Base-by-base conservation (phyloP, 2,888 invertebrate species). In the Arrhopalites spinosus region DNA sequence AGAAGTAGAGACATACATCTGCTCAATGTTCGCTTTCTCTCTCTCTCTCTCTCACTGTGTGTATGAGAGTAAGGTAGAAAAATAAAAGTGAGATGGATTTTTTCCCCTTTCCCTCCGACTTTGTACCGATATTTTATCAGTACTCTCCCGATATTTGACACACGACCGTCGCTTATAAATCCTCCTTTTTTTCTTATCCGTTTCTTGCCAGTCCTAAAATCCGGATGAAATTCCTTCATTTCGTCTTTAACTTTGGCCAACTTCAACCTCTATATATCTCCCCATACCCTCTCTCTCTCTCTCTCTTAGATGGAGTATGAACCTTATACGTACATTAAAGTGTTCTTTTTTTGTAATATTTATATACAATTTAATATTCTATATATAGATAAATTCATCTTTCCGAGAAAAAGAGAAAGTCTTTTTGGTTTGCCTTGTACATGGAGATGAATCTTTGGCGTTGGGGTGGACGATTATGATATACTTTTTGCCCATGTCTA, bases 41-140 rank as follows among this genome's bases (percentile, higher is more conserved):
- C n/a, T n/a, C n/a, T n/a, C n/a, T n/a, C n/a, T n/a, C n/a, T n/a
- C n/a, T n/a, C n/a, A n/a, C n/a, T n/a, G n/a, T 17, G 17, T 53
- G 53, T 53, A 53, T 53, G 53, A 53, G 15, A 53, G 53, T 8
- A 53, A 53, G 17, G 23, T 20, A 20, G 53, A 53, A 53, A 20
- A 53, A 20, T 53, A 20, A 53, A 53, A 53, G 53, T 53, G 17
- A 20, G 17, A 53, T 53, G 17, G 17, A 20, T 59, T 23, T 25
- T 23, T 59, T 23, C n/a, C n/a, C 53, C 17, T 53, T 17, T 59
- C 59, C 23, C 23, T 59, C 8, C 59, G 59, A 25, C 17, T 69
- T 71, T 59, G 61, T 71, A 45, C 59, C 71, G 59, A 71, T 71
- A 71, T 59, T 71, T 61, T 71, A 71, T 71, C 71, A 71, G 59